Percentiles rank a stretch among this genome's conserved stretches.
phyloP scores from a whole-genome alignment of 2,888 invertebrate genomes.

The Sarcophaga variegata region DNA sequence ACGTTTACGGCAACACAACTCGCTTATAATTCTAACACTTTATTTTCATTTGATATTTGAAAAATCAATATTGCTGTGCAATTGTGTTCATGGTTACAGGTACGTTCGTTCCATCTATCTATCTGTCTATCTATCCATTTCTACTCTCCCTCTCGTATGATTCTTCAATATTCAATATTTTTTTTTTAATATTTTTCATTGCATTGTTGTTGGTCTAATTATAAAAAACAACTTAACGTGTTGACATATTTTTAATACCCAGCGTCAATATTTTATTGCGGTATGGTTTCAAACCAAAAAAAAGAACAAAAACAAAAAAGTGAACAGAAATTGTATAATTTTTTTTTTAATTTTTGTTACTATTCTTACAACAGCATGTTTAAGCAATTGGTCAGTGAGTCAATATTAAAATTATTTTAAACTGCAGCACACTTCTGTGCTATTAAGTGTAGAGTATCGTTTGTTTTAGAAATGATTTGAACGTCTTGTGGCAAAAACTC shows the following conservation, averaged over 20 bases:
- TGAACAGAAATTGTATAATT: neutral
- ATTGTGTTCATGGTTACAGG: conserved; percentile 80
- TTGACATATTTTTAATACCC: conserved; percentile 15
- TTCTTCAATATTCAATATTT: conserved; percentile 6
- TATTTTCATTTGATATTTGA: conserved; percentile 76
- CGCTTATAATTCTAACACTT: conserved; percentile 74
- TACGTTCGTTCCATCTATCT: conserved; percentile 63
- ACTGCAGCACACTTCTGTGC: no score
- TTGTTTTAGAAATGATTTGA: no score
- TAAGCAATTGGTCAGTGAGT: no score
- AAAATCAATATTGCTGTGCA: conserved; percentile 79
- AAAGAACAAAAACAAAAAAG: no score
- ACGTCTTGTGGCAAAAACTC: no score
- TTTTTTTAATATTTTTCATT: conserved; percentile 39
- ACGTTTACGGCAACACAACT: conserved; percentile 74
- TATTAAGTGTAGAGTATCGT: no score
- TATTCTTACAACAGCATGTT: no score
- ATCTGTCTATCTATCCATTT: neutral
- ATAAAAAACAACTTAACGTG: conserved; percentile 46
- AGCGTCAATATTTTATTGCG: conserved; percentile 6
- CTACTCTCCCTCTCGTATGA: neutral
- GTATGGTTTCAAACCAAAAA: neutral
- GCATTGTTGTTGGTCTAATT: neutral
- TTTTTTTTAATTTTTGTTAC: no score
- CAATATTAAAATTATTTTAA: no score